A percentile compares a stretch with the other conserved stretches of the same genome.
Evolutionary conservation across 1,140 invertebrate species (phyloP).

Genomic region (Potamilus streckersoni): DNA sequence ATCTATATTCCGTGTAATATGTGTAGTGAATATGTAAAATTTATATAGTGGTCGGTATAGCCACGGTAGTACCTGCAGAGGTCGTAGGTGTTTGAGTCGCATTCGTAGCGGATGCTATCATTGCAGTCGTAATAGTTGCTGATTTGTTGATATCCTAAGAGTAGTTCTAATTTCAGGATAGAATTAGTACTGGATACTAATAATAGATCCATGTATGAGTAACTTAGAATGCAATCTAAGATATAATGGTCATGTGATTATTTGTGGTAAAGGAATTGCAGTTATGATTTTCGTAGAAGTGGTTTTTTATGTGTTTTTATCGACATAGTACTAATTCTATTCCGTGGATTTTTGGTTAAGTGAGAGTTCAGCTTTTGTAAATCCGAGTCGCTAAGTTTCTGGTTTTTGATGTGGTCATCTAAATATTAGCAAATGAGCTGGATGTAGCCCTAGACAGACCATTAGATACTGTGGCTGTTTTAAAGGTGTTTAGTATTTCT

Average conservation of each 20-base stretch:
- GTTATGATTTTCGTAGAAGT: no score
- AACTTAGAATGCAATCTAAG: no score
- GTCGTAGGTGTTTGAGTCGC: constrained; percentile 17
- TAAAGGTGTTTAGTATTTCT: not conserved
- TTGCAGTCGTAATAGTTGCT: constrained; percentile 16
- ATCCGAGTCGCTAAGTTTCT: no score
- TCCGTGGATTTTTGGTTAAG: no score
- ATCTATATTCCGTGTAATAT: constrained; percentile 15
- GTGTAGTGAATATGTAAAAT: not conserved
- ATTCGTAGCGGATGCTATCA: constrained; percentile 10
- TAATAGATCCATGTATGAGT: not conserved
- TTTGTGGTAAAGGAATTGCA: no score
- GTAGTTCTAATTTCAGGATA: not conserved
- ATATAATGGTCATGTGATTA: no score
- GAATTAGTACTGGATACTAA: constrained; percentile 1
- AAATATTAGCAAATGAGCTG: constrained; percentile 21
- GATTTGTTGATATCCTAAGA: constrained; percentile 9
- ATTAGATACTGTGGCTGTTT: constrained; percentile 8
- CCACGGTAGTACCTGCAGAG: constrained; percentile 2
- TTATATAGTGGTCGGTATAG: constrained; percentile 6
- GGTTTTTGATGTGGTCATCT: not conserved
- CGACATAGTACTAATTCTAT: no score
- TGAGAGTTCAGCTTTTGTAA: no score
- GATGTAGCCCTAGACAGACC: constrained; percentile 10
- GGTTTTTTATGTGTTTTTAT: no score